These are phyloP conservation scores for Turdus rufiventris DNA, from an alignment of 2,113 vertebrate genomes.

Conservation along the genomic window DNA sequence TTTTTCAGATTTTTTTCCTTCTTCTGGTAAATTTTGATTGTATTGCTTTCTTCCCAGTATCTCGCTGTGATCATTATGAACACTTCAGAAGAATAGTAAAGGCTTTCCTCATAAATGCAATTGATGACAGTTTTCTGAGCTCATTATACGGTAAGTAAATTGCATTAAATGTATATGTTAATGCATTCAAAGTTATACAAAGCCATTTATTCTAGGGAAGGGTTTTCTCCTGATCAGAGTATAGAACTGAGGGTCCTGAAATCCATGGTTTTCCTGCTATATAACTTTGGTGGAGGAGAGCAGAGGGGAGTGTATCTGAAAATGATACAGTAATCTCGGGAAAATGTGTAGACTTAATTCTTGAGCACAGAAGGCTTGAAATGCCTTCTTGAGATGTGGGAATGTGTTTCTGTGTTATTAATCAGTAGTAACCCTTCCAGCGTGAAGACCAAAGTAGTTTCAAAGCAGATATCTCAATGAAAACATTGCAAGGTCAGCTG, in stretches of 20 bases:
- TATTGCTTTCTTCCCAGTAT: conserved; percentile 67
- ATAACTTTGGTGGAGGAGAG: not conserved
- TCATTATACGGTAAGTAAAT: conserved; percentile 81
- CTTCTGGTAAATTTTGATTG: not conserved
- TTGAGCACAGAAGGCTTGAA: not conserved
- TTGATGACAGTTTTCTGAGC: conserved; percentile 76
- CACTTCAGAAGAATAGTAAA: conserved; percentile 83
- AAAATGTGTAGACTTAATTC: not conserved
- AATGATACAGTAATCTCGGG: not conserved
- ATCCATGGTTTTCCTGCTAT: not conserved
- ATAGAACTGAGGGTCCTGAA: not conserved
- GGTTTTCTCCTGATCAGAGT: not conserved
- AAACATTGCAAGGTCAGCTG: not conserved
- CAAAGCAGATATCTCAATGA: not conserved
- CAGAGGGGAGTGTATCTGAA: not conserved
- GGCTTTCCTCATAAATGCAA: conserved; percentile 82
- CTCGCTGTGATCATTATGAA: conserved; percentile 63
- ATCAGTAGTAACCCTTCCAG: not conserved
- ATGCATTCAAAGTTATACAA: not conserved
- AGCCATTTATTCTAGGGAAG: not conserved
- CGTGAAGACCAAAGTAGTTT: not conserved
- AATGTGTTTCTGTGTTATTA: not conserved
- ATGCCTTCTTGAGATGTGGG: not conserved
- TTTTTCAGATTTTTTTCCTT: not conserved
- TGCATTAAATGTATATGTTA: not conserved